Percentiles rank a stretch among this genome's conserved stretches.
Conservation (phyloP, 64 coral and sea anemone genomes). For the Pocillopora damicornis region DNA sequence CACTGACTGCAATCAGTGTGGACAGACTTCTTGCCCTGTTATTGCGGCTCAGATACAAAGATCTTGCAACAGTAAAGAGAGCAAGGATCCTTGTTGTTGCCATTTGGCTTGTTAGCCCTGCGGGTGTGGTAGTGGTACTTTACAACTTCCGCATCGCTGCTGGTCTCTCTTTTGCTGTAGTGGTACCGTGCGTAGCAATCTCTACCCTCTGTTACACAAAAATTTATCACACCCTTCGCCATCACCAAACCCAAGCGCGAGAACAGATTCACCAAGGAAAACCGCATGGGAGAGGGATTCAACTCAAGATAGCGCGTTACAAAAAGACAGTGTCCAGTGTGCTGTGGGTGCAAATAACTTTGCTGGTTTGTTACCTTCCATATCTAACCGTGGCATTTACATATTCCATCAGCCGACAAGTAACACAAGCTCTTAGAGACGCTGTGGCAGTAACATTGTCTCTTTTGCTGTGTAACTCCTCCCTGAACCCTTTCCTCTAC, state of each 20-base stretch:
- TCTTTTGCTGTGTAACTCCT: background rate
- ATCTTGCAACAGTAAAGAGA: background rate
- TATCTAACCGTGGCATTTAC: background rate
- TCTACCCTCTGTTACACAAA: background rate
- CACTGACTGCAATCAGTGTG: background rate
- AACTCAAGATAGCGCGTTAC: background rate
- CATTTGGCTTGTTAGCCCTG: background rate
- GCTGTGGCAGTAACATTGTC: background rate
- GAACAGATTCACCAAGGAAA: background rate
- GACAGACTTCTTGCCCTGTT: slow-evolving; percentile 1
- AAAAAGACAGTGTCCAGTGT: background rate
- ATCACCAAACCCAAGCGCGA: background rate
- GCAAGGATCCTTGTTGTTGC: background rate
- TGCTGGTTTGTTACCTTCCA: background rate
- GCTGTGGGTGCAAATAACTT: background rate
- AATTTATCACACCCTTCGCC: background rate
- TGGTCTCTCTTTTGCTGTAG: background rate
- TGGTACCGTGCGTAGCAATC: background rate
- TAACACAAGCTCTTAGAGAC: background rate
- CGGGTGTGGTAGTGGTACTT: background rate
- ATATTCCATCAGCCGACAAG: background rate
- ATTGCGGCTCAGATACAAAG: background rate
- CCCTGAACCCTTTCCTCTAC: background rate
- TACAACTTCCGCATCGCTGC: background rate
- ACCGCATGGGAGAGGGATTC: background rate